These are phyloP conservation scores for Heliconius hewitsoni DNA, from an alignment of 1,140 invertebrate species.

Conservation along the genomic window DNA sequence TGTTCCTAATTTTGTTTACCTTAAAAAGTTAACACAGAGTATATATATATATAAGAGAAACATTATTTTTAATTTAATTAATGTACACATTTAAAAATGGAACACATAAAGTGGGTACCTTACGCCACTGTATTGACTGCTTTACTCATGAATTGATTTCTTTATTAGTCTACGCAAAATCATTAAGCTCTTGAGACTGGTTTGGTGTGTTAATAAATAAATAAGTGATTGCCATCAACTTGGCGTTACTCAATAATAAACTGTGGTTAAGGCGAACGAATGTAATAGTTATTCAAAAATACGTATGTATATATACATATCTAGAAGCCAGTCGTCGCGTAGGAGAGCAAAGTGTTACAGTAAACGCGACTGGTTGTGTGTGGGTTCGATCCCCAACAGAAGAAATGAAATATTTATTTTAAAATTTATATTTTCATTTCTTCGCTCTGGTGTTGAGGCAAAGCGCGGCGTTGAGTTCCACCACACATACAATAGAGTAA, in stretches of 20 bases:
- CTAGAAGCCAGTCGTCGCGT: too few species aligned
- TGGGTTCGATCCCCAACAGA: too few species aligned
- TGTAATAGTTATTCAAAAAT: conserved; percentile 29
- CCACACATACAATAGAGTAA: too few species aligned
- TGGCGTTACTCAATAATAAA: conserved; percentile 14
- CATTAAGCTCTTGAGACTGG: conserved; percentile 27
- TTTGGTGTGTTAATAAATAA: conserved; percentile 26
- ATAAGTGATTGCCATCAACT: conserved; percentile 20
- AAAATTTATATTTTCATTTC: too few species aligned
- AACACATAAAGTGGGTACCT: conserved; percentile 37
- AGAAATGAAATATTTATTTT: too few species aligned
- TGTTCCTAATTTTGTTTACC: conserved; percentile 9
- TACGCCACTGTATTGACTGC: neutral
- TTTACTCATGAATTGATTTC: conserved; percentile 36
- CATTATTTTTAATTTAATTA: conserved; percentile 29
- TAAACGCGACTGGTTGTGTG: too few species aligned
- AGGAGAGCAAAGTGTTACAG: too few species aligned
- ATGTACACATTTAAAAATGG: conserved; percentile 18
- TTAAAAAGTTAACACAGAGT: conserved; percentile 13
- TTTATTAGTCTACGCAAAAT: conserved; percentile 32
- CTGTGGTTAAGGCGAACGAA: conserved; percentile 17
- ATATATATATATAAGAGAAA: neutral
- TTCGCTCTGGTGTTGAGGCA: too few species aligned
- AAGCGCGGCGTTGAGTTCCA: too few species aligned
- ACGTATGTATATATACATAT: neutral